Conservation (phyloP, 2,797 vertebrate genomes). For the Phoeniculus purpureus region DNA sequence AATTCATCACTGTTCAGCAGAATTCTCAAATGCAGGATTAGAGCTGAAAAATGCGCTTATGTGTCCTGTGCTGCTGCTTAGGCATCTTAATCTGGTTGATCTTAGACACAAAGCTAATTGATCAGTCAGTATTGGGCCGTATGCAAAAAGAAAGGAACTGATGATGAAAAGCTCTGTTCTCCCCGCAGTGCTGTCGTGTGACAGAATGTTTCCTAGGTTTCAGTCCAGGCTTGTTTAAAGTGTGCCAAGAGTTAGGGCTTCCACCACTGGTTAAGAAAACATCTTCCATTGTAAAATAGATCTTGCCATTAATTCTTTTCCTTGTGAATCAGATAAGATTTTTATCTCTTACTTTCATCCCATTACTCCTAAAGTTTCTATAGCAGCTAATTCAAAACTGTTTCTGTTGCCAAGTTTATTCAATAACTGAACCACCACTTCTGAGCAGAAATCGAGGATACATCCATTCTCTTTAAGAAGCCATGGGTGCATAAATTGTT, state of each 20-base stretch:
- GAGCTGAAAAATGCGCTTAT: background rate
- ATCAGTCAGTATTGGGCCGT: background rate
- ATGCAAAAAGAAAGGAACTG: background rate
- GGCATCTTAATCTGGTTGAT: background rate
- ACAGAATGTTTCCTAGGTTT: constrained; percentile 32
- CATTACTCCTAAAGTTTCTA: constrained; percentile 31
- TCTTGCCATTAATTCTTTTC: constrained; percentile 56
- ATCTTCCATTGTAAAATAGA: constrained; percentile 33
- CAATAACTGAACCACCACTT: background rate
- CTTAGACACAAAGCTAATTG: background rate
- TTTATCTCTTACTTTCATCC: constrained; percentile 56
- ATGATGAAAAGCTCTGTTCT: background rate
- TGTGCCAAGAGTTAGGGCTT: constrained; percentile 24
- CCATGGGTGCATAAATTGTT: background rate
- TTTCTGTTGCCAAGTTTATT: constrained; percentile 15
- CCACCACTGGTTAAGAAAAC: background rate
- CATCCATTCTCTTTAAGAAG: background rate
- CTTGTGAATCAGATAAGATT: constrained; percentile 26
- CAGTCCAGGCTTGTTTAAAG: background rate
- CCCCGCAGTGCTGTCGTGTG: background rate
- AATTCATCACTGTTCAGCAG: background rate
- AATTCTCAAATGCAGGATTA: background rate
- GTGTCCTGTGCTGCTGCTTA: background rate
- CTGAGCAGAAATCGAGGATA: background rate
- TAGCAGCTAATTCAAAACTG: constrained; percentile 31